A percentile compares a stretch with the other conserved stretches of the same genome.
Evolutionary conservation across 2,888 invertebrate species (phyloP).

Genomic region (Pristionchus fissidentatus): DNA sequence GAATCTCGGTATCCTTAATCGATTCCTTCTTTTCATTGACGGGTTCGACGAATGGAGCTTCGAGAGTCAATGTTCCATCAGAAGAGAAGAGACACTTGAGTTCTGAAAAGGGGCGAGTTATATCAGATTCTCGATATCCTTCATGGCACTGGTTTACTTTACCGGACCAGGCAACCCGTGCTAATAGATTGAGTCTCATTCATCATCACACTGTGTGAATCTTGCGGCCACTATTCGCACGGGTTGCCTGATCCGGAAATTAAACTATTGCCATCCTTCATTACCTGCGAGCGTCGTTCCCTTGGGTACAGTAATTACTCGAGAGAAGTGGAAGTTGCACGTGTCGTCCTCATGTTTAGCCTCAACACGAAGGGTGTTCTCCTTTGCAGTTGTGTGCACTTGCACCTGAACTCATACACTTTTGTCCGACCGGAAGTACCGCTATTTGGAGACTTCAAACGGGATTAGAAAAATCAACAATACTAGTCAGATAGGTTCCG

Average conservation of each 20-base stretch:
- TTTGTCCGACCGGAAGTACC: no score
- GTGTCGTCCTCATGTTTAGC: slow-evolving; percentile 44
- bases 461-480: no score
- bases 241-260: no score
- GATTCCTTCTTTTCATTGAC: slow-evolving; percentile 20
- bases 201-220: no score
- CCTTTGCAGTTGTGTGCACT: slow-evolving; percentile 21
- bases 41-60: slow-evolving; percentile 38
- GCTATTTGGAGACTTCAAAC: no score
- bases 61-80: slow-evolving; percentile 37
- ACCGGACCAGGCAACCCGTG: no score
- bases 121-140: not conserved
- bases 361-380: slow-evolving; percentile 28
- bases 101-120: not conserved
- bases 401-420: slow-evolving; percentile 1
- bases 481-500: no score
- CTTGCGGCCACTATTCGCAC: no score
- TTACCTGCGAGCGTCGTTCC: slow-evolving; percentile 35
- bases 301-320: slow-evolving; percentile 40
- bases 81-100: slow-evolving; percentile 37
- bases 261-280: not conserved
- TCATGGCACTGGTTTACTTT: no score
- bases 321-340: slow-evolving; percentile 29
- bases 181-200: no score
- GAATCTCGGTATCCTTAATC: slow-evolving; percentile 17